Evolutionary conservation across 2,797 vertebrate species (phyloP).

Genomic region (Thaleichthys pacificus): DNA sequence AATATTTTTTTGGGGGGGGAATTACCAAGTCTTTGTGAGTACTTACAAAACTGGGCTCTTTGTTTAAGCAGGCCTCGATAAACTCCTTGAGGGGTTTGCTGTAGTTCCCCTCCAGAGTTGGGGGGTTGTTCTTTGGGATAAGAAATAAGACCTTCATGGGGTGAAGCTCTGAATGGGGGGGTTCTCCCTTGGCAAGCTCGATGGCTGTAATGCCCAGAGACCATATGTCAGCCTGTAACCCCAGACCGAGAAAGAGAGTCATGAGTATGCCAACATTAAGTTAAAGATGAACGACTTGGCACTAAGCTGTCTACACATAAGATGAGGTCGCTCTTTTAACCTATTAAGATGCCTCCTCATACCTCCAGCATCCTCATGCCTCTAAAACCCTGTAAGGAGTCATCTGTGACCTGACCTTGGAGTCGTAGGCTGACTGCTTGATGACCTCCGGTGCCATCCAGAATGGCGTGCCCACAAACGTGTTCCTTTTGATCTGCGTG

Average conservation of each 20-base stretch:
- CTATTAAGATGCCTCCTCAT: not conserved
- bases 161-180: constrained; percentile 94
- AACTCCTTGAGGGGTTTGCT: constrained; percentile 98
- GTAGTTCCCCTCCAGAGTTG: constrained; percentile 94
- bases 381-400: too few species aligned
- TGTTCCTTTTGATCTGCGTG: constrained; percentile 98
- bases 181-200: constrained; percentile 94
- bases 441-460: constrained; percentile 99
- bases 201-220: constrained; percentile 97
- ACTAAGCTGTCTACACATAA: too few species aligned
- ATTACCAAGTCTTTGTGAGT: not conserved
- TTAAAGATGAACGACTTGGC: not conserved
- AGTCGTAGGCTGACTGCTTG: constrained; percentile 97
- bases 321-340: too few species aligned
- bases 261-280: not conserved
- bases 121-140: constrained; percentile 98
- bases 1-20: too few species aligned
- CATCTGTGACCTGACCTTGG: constrained; percentile 73
- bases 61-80: constrained; percentile 95
- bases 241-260: not conserved
- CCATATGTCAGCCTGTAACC: constrained; percentile 93
- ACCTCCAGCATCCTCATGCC: not conserved
- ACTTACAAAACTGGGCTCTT: constrained; percentile 97
- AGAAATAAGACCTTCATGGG: constrained; percentile 99
- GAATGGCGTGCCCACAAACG: constrained; percentile 97